Conservation (phyloP, 2,797 vertebrate species). For the Delichon dasypus region DNA sequence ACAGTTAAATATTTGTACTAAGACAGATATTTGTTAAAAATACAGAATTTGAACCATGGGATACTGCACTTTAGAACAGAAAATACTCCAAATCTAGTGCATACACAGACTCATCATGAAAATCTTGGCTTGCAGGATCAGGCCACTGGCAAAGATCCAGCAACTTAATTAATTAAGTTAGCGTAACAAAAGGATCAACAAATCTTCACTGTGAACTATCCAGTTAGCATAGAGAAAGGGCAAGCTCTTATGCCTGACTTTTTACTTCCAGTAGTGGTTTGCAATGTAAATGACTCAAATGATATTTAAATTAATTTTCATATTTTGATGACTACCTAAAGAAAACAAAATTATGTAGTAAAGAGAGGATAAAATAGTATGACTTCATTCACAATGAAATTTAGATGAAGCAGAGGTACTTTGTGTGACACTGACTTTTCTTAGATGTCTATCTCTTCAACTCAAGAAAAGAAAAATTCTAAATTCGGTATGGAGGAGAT, state of each 20-base stretch:
- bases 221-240: neutral
- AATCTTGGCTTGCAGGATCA: neutral
- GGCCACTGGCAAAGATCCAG: neutral
- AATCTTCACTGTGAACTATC: neutral
- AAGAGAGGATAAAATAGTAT: neutral
- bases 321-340: neutral
- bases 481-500: neutral
- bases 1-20: neutral
- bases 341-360: neutral
- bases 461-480: neutral
- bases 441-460: neutral
- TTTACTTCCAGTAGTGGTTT: neutral
- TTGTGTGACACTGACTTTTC: neutral
- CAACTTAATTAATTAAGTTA: neutral
- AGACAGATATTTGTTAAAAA: neutral
- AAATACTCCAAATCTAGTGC: neutral
- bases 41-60: neutral
- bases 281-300: neutral
- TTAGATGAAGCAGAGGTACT: neutral
- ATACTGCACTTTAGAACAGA: neutral
- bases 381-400: neutral
- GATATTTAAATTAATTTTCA: neutral
- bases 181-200: neutral
- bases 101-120: neutral
- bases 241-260: neutral